These are phyloP conservation scores for Hippolais icterina DNA, from an alignment of 2,113 vertebrate species.

Conservation along the genomic window DNA sequence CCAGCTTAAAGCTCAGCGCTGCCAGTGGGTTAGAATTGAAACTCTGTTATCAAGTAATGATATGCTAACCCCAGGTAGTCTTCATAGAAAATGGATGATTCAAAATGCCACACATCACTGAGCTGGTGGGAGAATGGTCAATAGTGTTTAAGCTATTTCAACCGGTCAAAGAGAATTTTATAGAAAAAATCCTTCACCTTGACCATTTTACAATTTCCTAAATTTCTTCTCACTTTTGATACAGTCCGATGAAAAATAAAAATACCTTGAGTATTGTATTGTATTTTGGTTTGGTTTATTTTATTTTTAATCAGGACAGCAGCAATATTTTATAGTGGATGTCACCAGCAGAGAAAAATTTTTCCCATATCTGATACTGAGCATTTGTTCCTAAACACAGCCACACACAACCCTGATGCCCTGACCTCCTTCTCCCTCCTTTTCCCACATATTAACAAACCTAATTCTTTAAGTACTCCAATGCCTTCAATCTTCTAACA, in stretches of 20 bases:
- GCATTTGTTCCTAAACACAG: not conserved
- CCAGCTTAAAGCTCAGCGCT: not conserved
- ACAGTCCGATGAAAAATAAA: not conserved
- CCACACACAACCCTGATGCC: not conserved
- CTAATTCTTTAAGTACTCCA: not conserved
- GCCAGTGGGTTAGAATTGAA: slow-evolving; percentile 7
- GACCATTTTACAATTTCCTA: not conserved
- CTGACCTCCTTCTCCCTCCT: not conserved
- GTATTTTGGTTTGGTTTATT: not conserved
- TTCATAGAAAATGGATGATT: slow-evolving; percentile 50
- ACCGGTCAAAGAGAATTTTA: slow-evolving; percentile 26
- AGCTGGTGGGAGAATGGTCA: slow-evolving; percentile 47
- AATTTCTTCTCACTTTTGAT: not conserved
- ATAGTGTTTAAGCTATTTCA: slow-evolving; percentile 52
- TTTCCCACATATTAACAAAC: not conserved
- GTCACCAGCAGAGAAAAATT: not conserved
- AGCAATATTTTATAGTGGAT: not conserved
- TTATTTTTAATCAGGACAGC: not conserved
- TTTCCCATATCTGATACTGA: not conserved
- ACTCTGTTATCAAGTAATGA: slow-evolving; percentile 15
- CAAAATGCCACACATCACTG: slow-evolving; percentile 48
- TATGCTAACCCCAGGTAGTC: slow-evolving; percentile 32
- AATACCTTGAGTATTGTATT: not conserved
- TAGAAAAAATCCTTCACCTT: not conserved
- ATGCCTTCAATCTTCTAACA: not conserved